Base-by-base conservation (phyloP, 2,888 invertebrate genomes). In the Scrobipalpa atriplicella region DNA sequence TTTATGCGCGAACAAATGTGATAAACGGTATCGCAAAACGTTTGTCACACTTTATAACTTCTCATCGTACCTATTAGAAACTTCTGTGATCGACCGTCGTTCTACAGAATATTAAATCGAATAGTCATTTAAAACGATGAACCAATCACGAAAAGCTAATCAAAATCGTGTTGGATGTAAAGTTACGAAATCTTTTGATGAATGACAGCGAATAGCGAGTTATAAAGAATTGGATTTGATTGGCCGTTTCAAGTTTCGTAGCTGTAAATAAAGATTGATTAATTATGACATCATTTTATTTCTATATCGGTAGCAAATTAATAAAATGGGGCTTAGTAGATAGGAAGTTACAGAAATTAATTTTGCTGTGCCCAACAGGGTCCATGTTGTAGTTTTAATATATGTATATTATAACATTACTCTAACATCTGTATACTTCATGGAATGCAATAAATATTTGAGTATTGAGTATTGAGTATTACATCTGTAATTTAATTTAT, bases 211-310 rank as follows among this genome's bases (percentile, higher is more conserved):
- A 56, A 21, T 47, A 47, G n/a, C 47, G 8, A 47, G 11, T 13
- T 21, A 58, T 38, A n/a, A 9, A 56, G 54, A 58, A 16, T 38
- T 58, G 13, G n/a, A 58, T 58, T 52, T 38, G 43, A 56, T 65
- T 56, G 68, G 71, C 68, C 36, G 52, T 62, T 70, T 70, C 69
- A 69, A 68, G 64, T 67, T 62, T 65, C 36, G 41, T 60, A 51
- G 65, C n/a, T 36, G 9, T 11, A 58, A 58, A 29, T 56, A 39
- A 66, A 61, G 66, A 69, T 68, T 62, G 62, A 66, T 70, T 67
- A 38, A 58, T 29, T 36, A 58, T 58, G 38, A 66, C 16, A n/a
- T n/a, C n/a, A n/a, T n/a, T n/a, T n/a, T n/a, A 58, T 58, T 29
- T 38, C 38, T n/a, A 29, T 58, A 38, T 16, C 54, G 21, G 54